These are phyloP conservation scores for Eupithecia inturbata DNA, from an alignment of 2,888 invertebrate genomes.

Conservation along the genomic window DNA sequence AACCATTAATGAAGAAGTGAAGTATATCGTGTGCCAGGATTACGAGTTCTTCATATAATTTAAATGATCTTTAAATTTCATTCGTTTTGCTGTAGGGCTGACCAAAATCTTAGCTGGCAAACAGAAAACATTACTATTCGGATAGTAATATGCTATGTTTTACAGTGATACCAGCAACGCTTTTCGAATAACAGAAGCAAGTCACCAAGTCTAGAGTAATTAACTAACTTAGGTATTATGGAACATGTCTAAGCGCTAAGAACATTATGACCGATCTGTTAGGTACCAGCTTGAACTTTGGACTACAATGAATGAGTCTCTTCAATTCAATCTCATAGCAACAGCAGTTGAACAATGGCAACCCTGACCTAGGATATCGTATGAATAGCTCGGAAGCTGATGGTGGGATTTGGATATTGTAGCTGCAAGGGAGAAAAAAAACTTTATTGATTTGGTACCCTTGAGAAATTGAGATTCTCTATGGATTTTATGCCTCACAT, in stretches of 20 bases:
- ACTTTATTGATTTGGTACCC: neutral
- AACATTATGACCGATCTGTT: constrained; percentile 18
- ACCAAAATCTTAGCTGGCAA: neutral
- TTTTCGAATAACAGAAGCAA: neutral
- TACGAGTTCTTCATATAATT: constrained; percentile 22
- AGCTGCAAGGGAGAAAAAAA: neutral
- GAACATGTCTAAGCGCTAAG: neutral
- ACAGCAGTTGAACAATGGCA: constrained; percentile 29
- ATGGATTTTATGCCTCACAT: neutral
- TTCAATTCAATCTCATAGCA: constrained; percentile 29
- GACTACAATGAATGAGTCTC: constrained; percentile 28
- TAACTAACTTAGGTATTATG: neutral
- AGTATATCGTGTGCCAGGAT: constrained; percentile 12
- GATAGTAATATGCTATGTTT: neutral
- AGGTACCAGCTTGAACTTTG: constrained; percentile 11
- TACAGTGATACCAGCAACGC: neutral
- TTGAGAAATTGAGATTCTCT: neutral
- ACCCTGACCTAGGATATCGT: constrained; percentile 45
- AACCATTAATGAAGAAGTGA: constrained; percentile 16
- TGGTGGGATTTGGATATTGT: neutral
- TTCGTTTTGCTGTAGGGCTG: constrained; percentile 18
- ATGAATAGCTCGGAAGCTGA: constrained; percentile 37
- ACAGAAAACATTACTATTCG: neutral
- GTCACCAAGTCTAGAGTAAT: constrained; percentile 5
- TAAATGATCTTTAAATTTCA: constrained; percentile 28